A percentile compares a stretch with the other conserved stretches of the same genome.
Conservation (phyloP, 2,797 vertebrate genomes). For the Myotis daubentonii region DNA sequence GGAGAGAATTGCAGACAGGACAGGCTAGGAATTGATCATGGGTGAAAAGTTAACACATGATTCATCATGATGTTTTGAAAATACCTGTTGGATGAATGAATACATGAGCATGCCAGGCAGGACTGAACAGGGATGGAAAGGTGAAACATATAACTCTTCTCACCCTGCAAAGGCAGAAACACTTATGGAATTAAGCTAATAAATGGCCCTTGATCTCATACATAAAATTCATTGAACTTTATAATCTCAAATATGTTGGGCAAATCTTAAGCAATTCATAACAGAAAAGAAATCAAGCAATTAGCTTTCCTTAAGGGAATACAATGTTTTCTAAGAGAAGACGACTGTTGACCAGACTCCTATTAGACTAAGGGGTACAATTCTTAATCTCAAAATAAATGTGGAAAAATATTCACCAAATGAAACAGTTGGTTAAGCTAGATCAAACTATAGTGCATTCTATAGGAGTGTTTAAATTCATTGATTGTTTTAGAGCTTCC, state of each 20-base stretch:
- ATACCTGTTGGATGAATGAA: background rate
- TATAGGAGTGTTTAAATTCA: background rate
- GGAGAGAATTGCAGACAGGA: background rate
- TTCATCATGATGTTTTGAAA: background rate
- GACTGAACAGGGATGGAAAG: background rate
- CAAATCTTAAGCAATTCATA: slow-evolving; percentile 6
- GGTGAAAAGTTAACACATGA: background rate
- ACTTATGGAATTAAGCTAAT: background rate
- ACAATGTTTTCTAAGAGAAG: background rate
- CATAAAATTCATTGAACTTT: background rate
- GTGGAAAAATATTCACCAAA: background rate
- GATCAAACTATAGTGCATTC: background rate
- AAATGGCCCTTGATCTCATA: background rate
- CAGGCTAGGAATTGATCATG: background rate
- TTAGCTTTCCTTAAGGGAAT: background rate
- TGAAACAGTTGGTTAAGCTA: background rate
- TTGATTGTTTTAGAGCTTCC: background rate
- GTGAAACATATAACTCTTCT: background rate
- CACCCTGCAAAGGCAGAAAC: background rate
- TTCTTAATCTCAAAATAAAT: slow-evolving; percentile 20
- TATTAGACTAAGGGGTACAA: background rate
- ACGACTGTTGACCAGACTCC: background rate
- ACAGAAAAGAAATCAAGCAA: slow-evolving; percentile 36
- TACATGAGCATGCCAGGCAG: background rate
- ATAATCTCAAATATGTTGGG: background rate